phyloP scores from a whole-genome alignment of 2,113 vertebrate genomes.

The Donacobius atricapilla region DNA sequence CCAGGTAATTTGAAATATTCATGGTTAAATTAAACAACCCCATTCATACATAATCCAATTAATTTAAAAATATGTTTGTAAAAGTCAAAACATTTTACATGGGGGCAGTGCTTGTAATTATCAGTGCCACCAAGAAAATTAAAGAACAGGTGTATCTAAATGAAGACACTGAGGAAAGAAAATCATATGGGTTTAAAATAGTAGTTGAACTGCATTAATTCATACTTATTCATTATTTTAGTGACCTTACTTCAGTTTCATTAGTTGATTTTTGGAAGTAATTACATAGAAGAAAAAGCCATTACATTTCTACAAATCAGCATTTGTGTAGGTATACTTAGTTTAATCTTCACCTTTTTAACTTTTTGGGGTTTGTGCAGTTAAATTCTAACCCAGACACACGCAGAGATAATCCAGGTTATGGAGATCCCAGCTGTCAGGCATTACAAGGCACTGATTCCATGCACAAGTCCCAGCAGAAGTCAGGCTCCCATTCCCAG shows the following conservation, averaged over 20 bases:
- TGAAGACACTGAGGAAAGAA: background rate
- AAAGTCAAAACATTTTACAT: background rate
- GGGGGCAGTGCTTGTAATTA: background rate
- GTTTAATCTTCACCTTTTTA: background rate
- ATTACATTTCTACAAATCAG: background rate
- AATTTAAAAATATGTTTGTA: background rate
- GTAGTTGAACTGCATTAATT: background rate
- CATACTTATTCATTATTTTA: background rate
- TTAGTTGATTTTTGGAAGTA: background rate
- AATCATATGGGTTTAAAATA: background rate
- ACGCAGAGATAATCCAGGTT: background rate
- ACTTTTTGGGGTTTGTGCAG: background rate
- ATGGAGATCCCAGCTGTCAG: background rate
- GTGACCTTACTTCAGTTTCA: background rate
- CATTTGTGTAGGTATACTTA: background rate
- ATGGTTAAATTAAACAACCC: background rate
- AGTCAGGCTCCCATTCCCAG: background rate
- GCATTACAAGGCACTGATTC: fast-evolving
- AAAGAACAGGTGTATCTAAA: background rate
- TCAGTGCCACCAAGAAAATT: background rate
- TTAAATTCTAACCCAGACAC: background rate
- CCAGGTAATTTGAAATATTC: background rate
- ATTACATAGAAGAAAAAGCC: background rate
- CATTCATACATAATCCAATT: background rate
- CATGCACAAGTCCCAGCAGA: background rate